Percentiles rank a stretch among this genome's conserved stretches.
Evolutionary conservation across 2,113 vertebrate genomes (phyloP).

Genomic region (Oncorhynchus clarkii): DNA sequence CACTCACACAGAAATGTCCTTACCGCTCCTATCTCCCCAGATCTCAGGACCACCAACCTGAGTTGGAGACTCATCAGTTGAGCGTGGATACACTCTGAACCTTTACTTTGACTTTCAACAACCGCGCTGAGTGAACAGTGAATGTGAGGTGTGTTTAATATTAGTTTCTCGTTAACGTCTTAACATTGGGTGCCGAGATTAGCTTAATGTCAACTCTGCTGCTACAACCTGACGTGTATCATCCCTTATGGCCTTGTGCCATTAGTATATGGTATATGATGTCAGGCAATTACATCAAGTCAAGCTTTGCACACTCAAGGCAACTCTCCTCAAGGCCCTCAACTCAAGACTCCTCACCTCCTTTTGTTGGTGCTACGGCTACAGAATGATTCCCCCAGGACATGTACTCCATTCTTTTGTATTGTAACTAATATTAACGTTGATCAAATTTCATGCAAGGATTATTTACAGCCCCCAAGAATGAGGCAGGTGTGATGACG

Average conservation of each 20-base stretch:
- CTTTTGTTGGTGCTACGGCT: no score
- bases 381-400: slow-evolving; percentile 1
- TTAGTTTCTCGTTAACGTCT: no score
- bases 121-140: background rate
- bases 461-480: slow-evolving; percentile 24
- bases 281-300: slow-evolving; percentile 8
- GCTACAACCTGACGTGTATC: slow-evolving; percentile 41
- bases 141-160: slow-evolving; percentile 9
- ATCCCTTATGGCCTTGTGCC: slow-evolving; percentile 14
- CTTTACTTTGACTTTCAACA: background rate
- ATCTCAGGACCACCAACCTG: slow-evolving; percentile 36
- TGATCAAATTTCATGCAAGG: slow-evolving; percentile 53
- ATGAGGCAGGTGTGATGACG: slow-evolving; percentile 24
- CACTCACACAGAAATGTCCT: background rate
- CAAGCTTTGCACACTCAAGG: background rate
- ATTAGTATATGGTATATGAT: slow-evolving; percentile 11
- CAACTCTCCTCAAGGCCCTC: slow-evolving; percentile 3
- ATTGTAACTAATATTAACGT: slow-evolving; percentile 54
- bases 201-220: slow-evolving; percentile 46
- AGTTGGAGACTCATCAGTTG: slow-evolving; percentile 50
- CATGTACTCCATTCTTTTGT: slow-evolving; percentile 53
- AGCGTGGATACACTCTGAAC: background rate
- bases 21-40: slow-evolving; percentile 6
- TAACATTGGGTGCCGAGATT: background rate
- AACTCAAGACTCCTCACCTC: background rate